Percentiles rank a stretch among this genome's conserved stretches.
These are phyloP conservation scores for Apteryx owenii DNA, from an alignment of 2,113 vertebrate species.

Conservation along the genomic window DNA sequence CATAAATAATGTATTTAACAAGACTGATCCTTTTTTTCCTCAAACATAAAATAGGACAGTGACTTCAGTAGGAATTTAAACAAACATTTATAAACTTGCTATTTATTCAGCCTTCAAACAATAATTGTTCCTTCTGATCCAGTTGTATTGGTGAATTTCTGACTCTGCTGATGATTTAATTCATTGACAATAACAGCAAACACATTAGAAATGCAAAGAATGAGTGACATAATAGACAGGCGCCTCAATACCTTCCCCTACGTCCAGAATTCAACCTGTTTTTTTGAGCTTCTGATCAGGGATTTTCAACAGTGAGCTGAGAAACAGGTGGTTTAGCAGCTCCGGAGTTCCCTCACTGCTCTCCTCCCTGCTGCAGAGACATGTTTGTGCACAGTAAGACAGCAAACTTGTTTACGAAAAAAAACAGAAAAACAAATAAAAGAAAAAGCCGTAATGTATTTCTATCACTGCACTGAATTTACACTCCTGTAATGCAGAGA, in stretches of 20 bases:
- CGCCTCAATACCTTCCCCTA: background rate
- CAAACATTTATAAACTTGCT: background rate
- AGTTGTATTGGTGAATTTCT: background rate
- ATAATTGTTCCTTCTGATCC: background rate
- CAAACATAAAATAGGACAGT: background rate
- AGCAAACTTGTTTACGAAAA: background rate
- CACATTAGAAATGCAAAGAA: background rate
- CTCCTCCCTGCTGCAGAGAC: background rate
- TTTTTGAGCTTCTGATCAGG: background rate
- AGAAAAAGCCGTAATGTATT: background rate
- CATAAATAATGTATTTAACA: background rate
- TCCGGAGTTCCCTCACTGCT: background rate
- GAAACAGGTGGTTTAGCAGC: background rate
- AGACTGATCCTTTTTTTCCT: background rate
- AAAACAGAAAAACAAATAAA: background rate
- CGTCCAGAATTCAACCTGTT: background rate
- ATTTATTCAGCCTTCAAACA: background rate
- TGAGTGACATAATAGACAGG: background rate
- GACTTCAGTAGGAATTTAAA: background rate
- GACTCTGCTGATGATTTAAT: background rate
- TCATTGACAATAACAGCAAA: background rate
- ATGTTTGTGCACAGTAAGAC: background rate
- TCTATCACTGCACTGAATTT: background rate
- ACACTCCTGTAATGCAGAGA: background rate
- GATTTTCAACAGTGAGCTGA: background rate